Evolutionary conservation across 1,140 invertebrate genomes (phyloP), one percentile per base, ranked within the genome.

Genomic region (Drosophila elegans): DNA sequence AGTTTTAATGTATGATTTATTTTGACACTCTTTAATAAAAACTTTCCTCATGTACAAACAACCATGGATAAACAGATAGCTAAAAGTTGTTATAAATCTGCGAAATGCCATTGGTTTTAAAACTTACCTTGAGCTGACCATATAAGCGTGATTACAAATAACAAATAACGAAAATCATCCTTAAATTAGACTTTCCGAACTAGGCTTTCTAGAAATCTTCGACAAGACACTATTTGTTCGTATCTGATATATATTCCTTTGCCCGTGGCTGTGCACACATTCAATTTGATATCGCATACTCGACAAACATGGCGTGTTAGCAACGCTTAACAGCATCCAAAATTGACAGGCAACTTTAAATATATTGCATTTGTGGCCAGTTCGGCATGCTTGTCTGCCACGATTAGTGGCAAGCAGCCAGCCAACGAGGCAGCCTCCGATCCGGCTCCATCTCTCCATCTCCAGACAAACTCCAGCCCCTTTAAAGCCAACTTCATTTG

Each of bases 401-500:
- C 85, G 66, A 76, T 81, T 83, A 82, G 84, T 78, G 64, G 74
- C 74, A 62, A 69, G 56, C 55, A 42, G 52, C 51, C 78, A 74
- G 57, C 44, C 64, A 68, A 21, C 38, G 36, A 42, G 51, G 49
- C 67, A 45, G 64, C 42, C 67, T 36, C 42, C 64, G 66, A 41
- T 66, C 64, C 64, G 48, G 61, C 61, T 34, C 45, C 48, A 56
- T 34, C 29, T 42, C 9, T 16, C 39, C 39, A 42, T 16, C 39
- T 11, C 11, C 36, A 16, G 16, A 0, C 16, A 21, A 21, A n/a
- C 67, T 39, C 11, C 45, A 49, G 21, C 82, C 82, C 83, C 69
- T 82, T 81, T 49, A 42, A 48, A 67, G 74, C 62, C 79, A 83
- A 83, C 74, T 88, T 74, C 72, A 88, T 82, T 86, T 77, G 55